Conservation (phyloP, 2,797 vertebrate genomes). For the Psittacula derbiana region DNA sequence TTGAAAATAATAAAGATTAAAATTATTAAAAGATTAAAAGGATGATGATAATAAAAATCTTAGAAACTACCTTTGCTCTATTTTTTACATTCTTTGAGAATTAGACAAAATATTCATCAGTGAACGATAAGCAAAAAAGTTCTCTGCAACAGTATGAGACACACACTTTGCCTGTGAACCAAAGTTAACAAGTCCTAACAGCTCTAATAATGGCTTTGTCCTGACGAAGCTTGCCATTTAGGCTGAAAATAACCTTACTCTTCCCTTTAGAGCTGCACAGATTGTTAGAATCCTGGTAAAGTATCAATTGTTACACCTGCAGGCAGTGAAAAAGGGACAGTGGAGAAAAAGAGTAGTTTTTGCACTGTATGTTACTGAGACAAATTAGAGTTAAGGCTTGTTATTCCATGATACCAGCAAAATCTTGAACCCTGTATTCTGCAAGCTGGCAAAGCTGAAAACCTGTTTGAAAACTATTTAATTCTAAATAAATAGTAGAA, state of each 20-base stretch:
- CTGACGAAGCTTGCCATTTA: neutral
- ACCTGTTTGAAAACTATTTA: neutral
- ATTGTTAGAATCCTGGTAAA: neutral
- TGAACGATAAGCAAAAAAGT: neutral
- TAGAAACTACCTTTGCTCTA: fast-evolving
- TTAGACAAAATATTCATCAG: neutral
- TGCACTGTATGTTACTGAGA: neutral
- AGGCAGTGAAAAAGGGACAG: neutral
- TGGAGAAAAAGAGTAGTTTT: neutral
- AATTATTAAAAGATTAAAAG: neutral
- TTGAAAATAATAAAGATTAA: neutral
- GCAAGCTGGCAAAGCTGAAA: neutral
- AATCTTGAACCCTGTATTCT: neutral
- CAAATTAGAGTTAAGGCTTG: neutral
- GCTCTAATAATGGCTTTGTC: neutral
- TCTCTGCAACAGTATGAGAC: neutral
- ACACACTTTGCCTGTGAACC: neutral
- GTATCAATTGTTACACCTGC: neutral
- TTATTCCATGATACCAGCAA: neutral
- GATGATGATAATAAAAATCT: neutral
- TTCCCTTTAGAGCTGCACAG: neutral
- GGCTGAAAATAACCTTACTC: neutral
- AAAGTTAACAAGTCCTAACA: neutral
- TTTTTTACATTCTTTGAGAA: neutral
- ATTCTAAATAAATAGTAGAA: neutral